phyloP scores from a whole-genome alignment of 2,797 vertebrate species.

The Leptoclinus maculatus region DNA sequence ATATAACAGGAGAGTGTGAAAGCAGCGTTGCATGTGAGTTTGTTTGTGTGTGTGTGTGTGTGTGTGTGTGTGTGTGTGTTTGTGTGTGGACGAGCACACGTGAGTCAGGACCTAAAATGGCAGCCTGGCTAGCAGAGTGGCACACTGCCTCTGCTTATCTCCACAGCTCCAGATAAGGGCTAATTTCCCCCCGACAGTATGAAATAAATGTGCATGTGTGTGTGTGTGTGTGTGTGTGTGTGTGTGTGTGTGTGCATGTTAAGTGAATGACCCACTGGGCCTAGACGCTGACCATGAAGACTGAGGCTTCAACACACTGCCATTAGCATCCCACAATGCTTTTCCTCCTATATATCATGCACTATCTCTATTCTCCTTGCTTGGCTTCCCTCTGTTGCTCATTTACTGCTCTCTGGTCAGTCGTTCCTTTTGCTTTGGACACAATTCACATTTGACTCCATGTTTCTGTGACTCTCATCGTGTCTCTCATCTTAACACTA shows the following conservation, averaged over 20 bases:
- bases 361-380: neutral
- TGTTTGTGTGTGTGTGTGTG: neutral
- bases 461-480: neutral
- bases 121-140: slow-evolving; percentile 52
- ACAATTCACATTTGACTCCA: neutral
- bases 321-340: slow-evolving; percentile 52
- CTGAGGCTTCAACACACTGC: slow-evolving; percentile 47
- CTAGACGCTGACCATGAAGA: slow-evolving; percentile 37
- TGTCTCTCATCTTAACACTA: neutral
- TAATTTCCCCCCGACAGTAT: slow-evolving; percentile 69
- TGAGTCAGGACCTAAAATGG: slow-evolving; percentile 56
- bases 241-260: slow-evolving; percentile 17
- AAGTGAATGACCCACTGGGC: slow-evolving; percentile 58
- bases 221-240: slow-evolving; percentile 15
- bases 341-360: slow-evolving; percentile 21
- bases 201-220: slow-evolving; percentile 67
- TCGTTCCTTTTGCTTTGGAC: slow-evolving; percentile 1
- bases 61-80: neutral
- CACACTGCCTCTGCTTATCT: slow-evolving; percentile 76
- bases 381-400: slow-evolving; percentile 5
- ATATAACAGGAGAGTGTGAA: slow-evolving; percentile 33
- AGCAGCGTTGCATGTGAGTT: neutral
- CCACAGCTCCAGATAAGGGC: slow-evolving; percentile 78
- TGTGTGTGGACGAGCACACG: slow-evolving; percentile 4
- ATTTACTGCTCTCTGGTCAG: slow-evolving; percentile 10